A percentile compares a stretch with the other conserved stretches of the same genome.
Evolutionary conservation across 1,140 invertebrate genomes (phyloP).

Genomic region (Bombus breviceps): DNA sequence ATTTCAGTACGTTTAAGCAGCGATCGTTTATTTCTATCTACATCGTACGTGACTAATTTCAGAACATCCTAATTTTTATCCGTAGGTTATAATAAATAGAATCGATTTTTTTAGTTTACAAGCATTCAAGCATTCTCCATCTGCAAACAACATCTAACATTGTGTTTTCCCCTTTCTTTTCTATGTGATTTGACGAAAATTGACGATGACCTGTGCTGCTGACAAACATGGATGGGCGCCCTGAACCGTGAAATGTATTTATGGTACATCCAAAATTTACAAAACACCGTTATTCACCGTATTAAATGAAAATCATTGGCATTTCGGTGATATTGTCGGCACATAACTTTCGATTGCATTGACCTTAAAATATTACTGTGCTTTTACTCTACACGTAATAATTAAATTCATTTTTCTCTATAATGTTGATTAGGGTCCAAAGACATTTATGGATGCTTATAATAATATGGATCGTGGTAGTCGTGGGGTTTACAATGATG

Average conservation of each 20-base stretch:
- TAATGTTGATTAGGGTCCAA: constrained; percentile 76
- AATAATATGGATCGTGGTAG: constrained; percentile 80
- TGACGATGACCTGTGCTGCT: constrained; percentile 83
- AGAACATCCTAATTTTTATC: background rate
- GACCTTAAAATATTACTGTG: background rate
- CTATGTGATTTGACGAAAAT: constrained; percentile 84
- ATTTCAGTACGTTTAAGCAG: background rate
- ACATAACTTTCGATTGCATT: constrained; percentile 21
- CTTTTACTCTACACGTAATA: background rate
- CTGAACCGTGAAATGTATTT: constrained; percentile 75
- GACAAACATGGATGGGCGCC: constrained; percentile 82
- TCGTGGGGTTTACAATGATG: constrained; percentile 80
- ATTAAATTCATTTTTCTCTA: constrained; percentile 26
- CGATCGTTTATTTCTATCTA: background rate
- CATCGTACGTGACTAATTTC: background rate
- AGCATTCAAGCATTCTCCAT: constrained; percentile 29
- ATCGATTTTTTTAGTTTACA: background rate
- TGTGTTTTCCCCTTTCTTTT: constrained; percentile 83
- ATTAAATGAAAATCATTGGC: constrained; percentile 45
- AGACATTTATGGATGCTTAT: constrained; percentile 82
- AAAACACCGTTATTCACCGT: constrained; percentile 57
- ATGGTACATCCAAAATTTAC: constrained; percentile 68
- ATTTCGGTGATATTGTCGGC: constrained; percentile 3
- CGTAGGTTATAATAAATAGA: background rate
- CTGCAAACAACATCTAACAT: constrained; percentile 77